Evolutionary conservation across 2,113 vertebrate genomes (phyloP).

Genomic region (Halcyon malimbica): DNA sequence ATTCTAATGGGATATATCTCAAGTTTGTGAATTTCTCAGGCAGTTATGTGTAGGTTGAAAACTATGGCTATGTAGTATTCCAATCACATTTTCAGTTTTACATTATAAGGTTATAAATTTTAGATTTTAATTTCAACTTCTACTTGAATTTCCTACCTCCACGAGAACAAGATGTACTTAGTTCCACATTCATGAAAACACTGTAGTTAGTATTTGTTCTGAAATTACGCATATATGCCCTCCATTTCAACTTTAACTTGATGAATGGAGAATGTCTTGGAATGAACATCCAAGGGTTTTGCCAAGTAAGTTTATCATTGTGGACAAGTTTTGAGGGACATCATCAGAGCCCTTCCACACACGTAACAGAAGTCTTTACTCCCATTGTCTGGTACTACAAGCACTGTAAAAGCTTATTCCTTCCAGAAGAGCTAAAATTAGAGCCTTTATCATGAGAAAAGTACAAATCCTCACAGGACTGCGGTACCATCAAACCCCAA

Average conservation of each 20-base stretch:
- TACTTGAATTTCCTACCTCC: not conserved
- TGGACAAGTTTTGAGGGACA: not conserved
- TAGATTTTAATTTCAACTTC: not conserved
- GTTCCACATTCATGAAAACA: not conserved
- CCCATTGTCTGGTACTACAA: not conserved
- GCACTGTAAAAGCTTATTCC: not conserved
- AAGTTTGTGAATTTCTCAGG: not conserved
- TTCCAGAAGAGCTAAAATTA: not conserved
- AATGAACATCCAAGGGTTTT: not conserved
- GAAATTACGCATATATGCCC: not conserved
- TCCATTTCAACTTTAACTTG: not conserved
- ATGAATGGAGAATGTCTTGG: not conserved
- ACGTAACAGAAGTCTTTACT: not conserved
- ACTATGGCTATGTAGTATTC: not conserved
- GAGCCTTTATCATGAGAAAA: not conserved
- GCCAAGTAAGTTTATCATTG: not conserved
- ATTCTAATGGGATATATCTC: not conserved
- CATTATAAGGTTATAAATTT: not conserved
- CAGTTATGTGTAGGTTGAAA: not conserved
- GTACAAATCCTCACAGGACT: not conserved
- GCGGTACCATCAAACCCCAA: not conserved
- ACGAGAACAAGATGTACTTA: not conserved
- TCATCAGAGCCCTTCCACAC: not conserved
- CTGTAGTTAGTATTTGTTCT: not conserved
- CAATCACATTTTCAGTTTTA: not conserved